Evolutionary conservation across 2,888 invertebrate species (phyloP), one percentile per base, ranked within the genome.

Genomic region (Zhengitettix transpicula): DNA sequence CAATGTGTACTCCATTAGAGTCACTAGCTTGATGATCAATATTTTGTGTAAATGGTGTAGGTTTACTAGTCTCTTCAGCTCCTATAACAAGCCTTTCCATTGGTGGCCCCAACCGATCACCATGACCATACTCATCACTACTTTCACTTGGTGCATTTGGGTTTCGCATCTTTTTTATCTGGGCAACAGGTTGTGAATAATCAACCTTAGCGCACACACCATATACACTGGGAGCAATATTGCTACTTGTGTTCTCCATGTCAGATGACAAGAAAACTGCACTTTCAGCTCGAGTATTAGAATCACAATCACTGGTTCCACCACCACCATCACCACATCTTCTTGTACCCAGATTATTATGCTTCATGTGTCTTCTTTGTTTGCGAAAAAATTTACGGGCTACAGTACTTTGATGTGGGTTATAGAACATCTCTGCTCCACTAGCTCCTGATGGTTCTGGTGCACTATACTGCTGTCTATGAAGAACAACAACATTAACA

Each of bases 311-410:
- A 64, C 81, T 81, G 40, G 77, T 73, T 7, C 58, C 62, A 14
- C 75, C 74, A 55, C 80, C 80, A 40, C 76, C 80, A 61, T 81
- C 81, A 14, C 80, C 73, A 61, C 81, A 75, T 44, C 82, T 77
- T 0, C 84, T 80, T 15, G 84, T 73, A 58, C 85, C 84, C 28
- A 89, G 75, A 61, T 65, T 87, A 67, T 84, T 85, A 60, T 84
- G 81, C 68, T 85, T 86, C 57, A 82, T 80, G 65, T 87, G 77
- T 55, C 87, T 80, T 60, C 86, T 79, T 69, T 90, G 91, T 66
- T 89, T 89, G 67, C 89, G 89, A 73, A 95, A 95, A 71, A 94
- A 95, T 69, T 91, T 91, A 64, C 90, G 82, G 0, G 95, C 95
- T 0, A 92, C 91, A 47, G 90, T 92, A 72, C 91, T 94, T 73